phyloP scores from a whole-genome alignment of 64 coral and sea anemone species.

The Stichodactyla helianthus region DNA sequence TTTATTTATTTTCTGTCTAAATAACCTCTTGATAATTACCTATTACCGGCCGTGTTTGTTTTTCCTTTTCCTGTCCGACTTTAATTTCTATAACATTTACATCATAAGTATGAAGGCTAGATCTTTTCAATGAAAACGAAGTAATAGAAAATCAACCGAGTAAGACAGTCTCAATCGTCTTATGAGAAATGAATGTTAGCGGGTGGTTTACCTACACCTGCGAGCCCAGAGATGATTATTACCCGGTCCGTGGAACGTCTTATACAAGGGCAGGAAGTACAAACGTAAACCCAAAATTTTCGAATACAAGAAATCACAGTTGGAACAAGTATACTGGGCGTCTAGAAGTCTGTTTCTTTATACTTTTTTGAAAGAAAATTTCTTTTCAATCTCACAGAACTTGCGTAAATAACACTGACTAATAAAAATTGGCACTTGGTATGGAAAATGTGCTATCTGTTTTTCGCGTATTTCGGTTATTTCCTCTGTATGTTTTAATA shows the following conservation, averaged over 20 bases:
- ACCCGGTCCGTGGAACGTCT: background rate
- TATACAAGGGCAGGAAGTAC: background rate
- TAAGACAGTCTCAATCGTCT: background rate
- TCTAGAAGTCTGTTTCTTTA: background rate
- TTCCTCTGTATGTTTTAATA: background rate
- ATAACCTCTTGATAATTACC: background rate
- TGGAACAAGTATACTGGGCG: conserved; percentile 8
- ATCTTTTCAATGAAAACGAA: background rate
- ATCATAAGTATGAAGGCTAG: background rate
- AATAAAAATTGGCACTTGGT: background rate
- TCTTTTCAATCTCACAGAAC: background rate
- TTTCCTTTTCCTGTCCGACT: background rate
- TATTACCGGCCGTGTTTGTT: background rate
- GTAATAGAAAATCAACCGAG: background rate
- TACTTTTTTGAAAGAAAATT: background rate
- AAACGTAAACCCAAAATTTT: background rate
- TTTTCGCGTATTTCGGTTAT: background rate
- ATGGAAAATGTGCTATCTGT: background rate
- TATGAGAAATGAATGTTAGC: conserved; percentile 17
- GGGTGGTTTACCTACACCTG: conserved; percentile 14
- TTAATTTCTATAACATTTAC: background rate
- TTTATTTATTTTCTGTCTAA: background rate
- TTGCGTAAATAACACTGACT: background rate
- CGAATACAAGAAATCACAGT: conserved; percentile 15
- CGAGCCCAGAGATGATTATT: background rate